Percentiles rank a stretch among this genome's conserved stretches.
phyloP scores from a whole-genome alignment of 2,113 vertebrate species.

The Cepphus grylle region DNA sequence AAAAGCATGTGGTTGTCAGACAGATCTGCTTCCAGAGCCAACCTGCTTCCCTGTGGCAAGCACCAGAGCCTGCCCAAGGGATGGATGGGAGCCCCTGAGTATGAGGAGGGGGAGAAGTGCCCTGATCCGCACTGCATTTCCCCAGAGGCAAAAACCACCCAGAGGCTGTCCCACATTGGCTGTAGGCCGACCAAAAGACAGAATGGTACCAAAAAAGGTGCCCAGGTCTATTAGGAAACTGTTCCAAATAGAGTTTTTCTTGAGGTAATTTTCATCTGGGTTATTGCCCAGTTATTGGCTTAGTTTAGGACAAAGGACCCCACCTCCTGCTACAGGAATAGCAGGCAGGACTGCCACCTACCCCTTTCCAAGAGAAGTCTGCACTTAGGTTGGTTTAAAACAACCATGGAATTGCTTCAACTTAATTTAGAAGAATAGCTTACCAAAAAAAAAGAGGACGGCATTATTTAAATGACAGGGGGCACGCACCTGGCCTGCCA shows the following conservation, averaged over 20 bases:
- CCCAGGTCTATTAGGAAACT: not conserved
- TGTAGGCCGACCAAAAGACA: not conserved
- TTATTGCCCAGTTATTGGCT: not conserved
- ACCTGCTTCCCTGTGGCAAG: not conserved
- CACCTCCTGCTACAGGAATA: not conserved
- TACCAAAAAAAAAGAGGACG: not conserved
- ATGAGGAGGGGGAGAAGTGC: not conserved
- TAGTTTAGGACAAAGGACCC: not conserved
- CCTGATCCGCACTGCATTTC: not conserved
- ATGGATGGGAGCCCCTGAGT: fast-evolving
- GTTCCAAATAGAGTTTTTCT: not conserved
- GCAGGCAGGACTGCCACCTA: not conserved
- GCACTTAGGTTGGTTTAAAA: not conserved
- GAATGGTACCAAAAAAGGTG: not conserved
- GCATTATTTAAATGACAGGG: not conserved
- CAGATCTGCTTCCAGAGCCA: not conserved
- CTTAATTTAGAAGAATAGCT: not conserved
- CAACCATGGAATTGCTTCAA: not conserved
- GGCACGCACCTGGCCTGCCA: not conserved
- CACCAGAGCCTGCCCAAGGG: not conserved
- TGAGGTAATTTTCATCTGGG: not conserved
- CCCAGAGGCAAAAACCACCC: not conserved
- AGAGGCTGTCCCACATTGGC: not conserved
- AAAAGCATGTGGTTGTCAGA: not conserved
- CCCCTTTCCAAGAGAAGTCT: fast-evolving